Evolutionary conservation across 2,888 invertebrate species (phyloP).

Genomic region (Calameuta filiformis): DNA sequence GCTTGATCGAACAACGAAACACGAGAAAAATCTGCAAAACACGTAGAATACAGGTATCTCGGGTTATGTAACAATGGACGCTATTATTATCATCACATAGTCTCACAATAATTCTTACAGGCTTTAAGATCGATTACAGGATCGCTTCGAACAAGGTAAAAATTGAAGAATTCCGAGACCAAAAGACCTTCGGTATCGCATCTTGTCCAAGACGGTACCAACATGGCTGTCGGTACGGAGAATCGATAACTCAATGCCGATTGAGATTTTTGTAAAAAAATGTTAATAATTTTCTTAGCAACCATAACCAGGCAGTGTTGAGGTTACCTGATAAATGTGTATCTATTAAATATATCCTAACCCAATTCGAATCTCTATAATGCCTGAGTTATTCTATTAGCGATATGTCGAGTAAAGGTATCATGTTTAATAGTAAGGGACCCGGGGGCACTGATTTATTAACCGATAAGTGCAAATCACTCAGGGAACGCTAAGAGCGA

Average conservation of each 20-base stretch:
- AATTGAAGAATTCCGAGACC: neutral
- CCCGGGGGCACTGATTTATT: constrained; percentile 53
- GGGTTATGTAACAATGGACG: neutral
- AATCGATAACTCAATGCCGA: neutral
- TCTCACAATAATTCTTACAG: neutral
- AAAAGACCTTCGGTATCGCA: neutral
- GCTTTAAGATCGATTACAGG: neutral
- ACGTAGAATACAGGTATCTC: neutral
- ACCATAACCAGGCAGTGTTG: neutral
- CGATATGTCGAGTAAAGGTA: neutral
- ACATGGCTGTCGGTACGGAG: neutral
- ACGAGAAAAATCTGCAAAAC: neutral
- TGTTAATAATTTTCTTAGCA: neutral
- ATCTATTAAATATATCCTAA: neutral
- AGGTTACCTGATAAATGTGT: too few species aligned
- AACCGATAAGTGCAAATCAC: constrained; percentile 60
- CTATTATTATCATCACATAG: neutral
- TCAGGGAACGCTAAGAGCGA: constrained; percentile 31
- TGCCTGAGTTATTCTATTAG: constrained; percentile 1
- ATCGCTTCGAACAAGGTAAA: neutral
- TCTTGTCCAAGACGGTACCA: neutral
- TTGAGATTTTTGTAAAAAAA: neutral
- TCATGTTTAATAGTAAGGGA: constrained; percentile 13
- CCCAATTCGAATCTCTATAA: neutral
- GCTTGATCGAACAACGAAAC: neutral